phyloP scores from a whole-genome alignment of 2,113 vertebrate genomes.

The Dryoscopus gambensis region DNA sequence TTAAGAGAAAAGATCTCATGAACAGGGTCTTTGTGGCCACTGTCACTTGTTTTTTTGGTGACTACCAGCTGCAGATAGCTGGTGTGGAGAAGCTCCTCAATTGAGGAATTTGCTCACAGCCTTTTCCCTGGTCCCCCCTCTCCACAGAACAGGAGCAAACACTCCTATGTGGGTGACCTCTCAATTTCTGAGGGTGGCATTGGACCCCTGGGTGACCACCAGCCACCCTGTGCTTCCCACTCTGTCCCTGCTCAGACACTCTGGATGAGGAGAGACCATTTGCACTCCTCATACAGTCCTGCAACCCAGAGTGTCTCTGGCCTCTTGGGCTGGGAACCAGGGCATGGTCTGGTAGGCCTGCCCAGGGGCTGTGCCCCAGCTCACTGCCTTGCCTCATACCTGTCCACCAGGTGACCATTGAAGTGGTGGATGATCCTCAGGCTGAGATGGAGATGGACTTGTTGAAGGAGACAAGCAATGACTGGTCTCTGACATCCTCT shows the following conservation, averaged over 20 bases:
- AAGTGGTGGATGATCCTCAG: slow-evolving; percentile 86
- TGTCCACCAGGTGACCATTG: slow-evolving; percentile 82
- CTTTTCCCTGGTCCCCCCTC: background rate
- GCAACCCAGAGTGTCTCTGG: background rate
- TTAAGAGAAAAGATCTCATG: background rate
- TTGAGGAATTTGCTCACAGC: background rate
- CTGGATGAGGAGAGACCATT: background rate
- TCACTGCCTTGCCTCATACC: background rate
- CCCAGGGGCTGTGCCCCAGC: background rate
- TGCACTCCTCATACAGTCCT: rapidly evolving
- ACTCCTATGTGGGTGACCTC: background rate
- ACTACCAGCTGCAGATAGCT: background rate
- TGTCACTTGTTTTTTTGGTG: background rate
- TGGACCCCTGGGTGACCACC: background rate
- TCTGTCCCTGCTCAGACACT: background rate
- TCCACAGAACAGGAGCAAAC: background rate
- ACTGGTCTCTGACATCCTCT: slow-evolving; percentile 78
- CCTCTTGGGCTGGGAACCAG: background rate
- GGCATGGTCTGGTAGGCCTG: background rate
- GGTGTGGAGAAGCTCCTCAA: background rate
- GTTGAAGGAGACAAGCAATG: slow-evolving; percentile 76
- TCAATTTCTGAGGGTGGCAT: background rate
- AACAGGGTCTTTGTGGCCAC: rapidly evolving
- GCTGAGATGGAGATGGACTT: slow-evolving; percentile 87
- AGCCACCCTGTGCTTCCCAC: background rate